These are phyloP conservation scores for Donacobius atricapilla DNA, from an alignment of 2,113 vertebrate genomes.

Conservation along the genomic window DNA sequence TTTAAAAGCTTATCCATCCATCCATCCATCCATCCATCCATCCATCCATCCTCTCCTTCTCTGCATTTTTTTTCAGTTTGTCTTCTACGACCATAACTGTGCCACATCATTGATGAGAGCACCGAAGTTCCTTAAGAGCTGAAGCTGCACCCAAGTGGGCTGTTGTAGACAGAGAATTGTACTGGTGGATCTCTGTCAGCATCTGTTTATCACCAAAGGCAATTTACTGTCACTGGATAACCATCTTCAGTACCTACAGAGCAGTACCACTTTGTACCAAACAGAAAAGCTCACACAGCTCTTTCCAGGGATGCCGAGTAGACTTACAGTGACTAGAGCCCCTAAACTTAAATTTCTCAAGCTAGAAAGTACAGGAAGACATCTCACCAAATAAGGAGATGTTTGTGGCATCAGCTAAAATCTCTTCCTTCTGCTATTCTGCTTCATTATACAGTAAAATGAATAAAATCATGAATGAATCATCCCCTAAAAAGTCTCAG, in stretches of 20 bases:
- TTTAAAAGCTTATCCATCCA: background rate
- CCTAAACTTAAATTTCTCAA: background rate
- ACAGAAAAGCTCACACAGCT: background rate
- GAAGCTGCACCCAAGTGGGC: background rate
- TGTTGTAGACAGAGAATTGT: background rate
- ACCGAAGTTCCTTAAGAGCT: background rate
- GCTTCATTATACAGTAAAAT: background rate
- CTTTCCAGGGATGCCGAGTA: background rate
- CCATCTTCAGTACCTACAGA: background rate
- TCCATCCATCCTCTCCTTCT: background rate
- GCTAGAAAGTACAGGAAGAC: background rate
- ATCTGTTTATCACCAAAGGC: background rate
- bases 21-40: too few species aligned
- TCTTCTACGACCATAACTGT: background rate
- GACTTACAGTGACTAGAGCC: background rate
- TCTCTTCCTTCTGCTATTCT: background rate
- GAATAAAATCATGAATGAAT: constrained; percentile 5
- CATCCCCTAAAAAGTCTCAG: background rate
- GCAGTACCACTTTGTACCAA: background rate
- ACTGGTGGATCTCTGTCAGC: background rate
- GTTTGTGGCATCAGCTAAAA: background rate
- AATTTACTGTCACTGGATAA: background rate
- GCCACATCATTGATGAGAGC: background rate
- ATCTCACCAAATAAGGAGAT: background rate
- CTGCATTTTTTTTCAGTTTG: background rate